Percentiles rank a stretch among this genome's conserved stretches.
Evolutionary conservation across 2,797 vertebrate species (phyloP).

Genomic region (Neomorphus geoffroyi): DNA sequence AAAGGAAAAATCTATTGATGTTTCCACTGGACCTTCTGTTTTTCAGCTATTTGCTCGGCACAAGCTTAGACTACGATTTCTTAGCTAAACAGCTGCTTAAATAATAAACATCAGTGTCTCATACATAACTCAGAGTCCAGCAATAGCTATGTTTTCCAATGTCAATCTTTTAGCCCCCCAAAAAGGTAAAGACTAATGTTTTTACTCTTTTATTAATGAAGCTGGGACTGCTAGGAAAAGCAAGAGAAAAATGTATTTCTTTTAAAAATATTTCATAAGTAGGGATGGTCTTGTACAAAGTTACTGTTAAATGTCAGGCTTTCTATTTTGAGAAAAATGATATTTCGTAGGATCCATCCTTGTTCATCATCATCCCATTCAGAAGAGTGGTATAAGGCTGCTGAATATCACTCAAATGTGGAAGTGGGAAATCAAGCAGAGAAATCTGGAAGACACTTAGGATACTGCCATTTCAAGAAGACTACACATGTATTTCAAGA

Average conservation of each 20-base stretch:
- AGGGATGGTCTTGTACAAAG: background rate
- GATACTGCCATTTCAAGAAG: background rate
- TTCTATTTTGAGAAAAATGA: background rate
- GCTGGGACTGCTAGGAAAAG: background rate
- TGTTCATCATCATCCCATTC: background rate
- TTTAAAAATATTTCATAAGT: background rate
- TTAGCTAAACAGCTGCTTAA: background rate
- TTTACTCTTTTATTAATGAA: background rate
- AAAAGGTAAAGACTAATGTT: background rate
- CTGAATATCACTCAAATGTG: background rate
- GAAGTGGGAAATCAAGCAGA: background rate
- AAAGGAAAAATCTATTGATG: background rate
- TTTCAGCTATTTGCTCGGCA: background rate
- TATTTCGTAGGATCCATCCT: background rate
- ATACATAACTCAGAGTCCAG: background rate
- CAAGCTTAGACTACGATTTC: background rate
- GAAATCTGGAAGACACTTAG: background rate
- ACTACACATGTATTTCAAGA: background rate
- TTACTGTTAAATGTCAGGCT: background rate
- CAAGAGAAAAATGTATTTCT: background rate
- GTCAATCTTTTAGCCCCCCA: background rate
- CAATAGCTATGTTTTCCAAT: background rate
- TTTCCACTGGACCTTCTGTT: background rate
- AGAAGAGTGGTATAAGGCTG: background rate
- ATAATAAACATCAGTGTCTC: background rate